A percentile compares a stretch with the other conserved stretches of the same genome.
phyloP scores from a whole-genome alignment of 2,113 vertebrate genomes.

The Pandion haliaetus region DNA sequence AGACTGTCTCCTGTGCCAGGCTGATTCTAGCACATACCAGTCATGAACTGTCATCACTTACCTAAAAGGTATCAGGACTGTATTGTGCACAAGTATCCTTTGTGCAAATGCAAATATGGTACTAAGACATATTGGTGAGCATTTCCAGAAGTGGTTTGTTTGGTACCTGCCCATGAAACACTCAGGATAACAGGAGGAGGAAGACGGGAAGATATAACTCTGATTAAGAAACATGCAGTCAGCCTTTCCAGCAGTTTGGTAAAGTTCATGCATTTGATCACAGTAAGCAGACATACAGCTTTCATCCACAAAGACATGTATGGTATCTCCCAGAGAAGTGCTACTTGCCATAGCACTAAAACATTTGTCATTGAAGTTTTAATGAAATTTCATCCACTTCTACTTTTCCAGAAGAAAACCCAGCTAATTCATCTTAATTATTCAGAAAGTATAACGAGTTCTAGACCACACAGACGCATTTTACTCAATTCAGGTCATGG shows the following conservation, averaged over 20 bases:
- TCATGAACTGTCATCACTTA: rapidly evolving
- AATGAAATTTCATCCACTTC: neutral
- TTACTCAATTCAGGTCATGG: neutral
- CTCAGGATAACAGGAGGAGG: neutral
- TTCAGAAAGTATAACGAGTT: neutral
- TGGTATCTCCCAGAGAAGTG: neutral
- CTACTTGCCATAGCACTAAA: neutral
- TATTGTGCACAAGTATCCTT: neutral
- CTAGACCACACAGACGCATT: neutral
- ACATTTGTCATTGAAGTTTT: neutral
- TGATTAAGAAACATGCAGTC: neutral
- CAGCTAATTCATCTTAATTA: neutral
- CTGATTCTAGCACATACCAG: neutral
- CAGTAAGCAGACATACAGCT: neutral
- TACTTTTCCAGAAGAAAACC: neutral
- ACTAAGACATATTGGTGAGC: neutral
- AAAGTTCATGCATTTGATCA: neutral
- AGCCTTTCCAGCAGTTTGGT: neutral
- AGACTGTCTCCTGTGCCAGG: neutral
- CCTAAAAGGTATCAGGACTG: neutral
- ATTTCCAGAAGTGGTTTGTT: neutral
- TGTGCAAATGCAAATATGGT: neutral
- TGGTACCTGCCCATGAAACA: neutral
- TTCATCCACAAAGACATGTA: neutral
- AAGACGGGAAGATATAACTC: neutral